Conservation (phyloP, 2,113 vertebrate species). For the Piaya cayana region DNA sequence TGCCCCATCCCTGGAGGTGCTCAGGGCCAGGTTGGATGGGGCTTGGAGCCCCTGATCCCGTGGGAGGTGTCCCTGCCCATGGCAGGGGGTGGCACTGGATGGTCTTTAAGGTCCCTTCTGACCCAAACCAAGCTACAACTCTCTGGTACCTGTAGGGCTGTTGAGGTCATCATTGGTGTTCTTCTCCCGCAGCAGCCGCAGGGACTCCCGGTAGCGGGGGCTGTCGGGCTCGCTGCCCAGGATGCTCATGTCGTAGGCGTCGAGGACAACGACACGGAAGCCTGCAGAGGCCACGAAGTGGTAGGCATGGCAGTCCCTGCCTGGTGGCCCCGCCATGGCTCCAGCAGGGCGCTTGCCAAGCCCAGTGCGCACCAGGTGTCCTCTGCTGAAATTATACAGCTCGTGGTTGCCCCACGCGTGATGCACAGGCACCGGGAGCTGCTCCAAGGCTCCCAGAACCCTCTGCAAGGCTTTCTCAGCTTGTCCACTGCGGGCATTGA, state of each 20-base stretch:
- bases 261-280: slow-evolving; percentile 86
- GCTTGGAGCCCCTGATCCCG: too few relatives aligned
- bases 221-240: slow-evolving; percentile 81
- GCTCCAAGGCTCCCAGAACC: slow-evolving; percentile 78
- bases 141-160: slow-evolving; percentile 80
- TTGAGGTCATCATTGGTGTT: slow-evolving; percentile 89
- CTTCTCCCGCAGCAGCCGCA: slow-evolving; percentile 78
- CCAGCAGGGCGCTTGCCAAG: slow-evolving; percentile 76
- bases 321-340: not conserved
- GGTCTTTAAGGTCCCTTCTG: too few relatives aligned
- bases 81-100: too few relatives aligned
- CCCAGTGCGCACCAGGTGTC: slow-evolving; percentile 69
- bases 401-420: slow-evolving; percentile 97
- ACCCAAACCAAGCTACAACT: too few relatives aligned
- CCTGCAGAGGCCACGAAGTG: slow-evolving; percentile 81
- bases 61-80: too few relatives aligned
- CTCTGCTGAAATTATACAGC: slow-evolving; percentile 91
- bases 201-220: slow-evolving; percentile 72
- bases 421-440: slow-evolving; percentile 76
- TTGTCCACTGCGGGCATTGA: slow-evolving; percentile 73
- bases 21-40: too few relatives aligned
- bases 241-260: slow-evolving; percentile 88
- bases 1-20: too few relatives aligned
- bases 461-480: slow-evolving; percentile 77
- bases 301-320: slow-evolving; percentile 81